A percentile compares a stretch with the other conserved stretches of the same genome.
Conservation (phyloP, 1,140 invertebrate species). For the Latrodectus geometricus region DNA sequence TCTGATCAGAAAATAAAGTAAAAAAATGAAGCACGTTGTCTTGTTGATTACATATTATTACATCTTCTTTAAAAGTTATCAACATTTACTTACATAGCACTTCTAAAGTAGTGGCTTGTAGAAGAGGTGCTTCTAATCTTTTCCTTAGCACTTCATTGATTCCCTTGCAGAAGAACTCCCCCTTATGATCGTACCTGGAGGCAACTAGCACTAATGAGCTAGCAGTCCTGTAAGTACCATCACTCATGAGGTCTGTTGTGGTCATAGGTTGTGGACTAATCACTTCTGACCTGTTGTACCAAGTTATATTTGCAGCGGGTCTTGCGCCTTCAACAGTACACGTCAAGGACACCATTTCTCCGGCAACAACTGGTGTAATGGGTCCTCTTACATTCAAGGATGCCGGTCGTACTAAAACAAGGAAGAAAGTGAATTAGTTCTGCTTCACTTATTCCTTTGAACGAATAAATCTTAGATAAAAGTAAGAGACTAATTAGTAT, state of each 20-base stretch:
- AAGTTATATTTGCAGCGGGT: slow-evolving; percentile 66
- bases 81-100: slow-evolving; percentile 65
- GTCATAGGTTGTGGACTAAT: slow-evolving; percentile 62
- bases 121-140: slow-evolving; percentile 65
- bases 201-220: slow-evolving; percentile 65
- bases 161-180: slow-evolving; percentile 66
- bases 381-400: slow-evolving; percentile 63
- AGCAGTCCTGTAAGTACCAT: slow-evolving; percentile 64
- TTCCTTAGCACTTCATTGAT: slow-evolving; percentile 65
- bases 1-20: too few relatives aligned
- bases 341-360: slow-evolving; percentile 65
- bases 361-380: slow-evolving; percentile 64
- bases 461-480: too few relatives aligned
- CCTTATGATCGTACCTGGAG: slow-evolving; percentile 64
- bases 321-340: slow-evolving; percentile 66
- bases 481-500: background rate
- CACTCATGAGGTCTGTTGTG: slow-evolving; percentile 63
- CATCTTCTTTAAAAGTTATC: too few relatives aligned
- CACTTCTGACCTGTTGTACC: slow-evolving; percentile 66
- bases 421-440: background rate
- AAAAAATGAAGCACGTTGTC: too few relatives aligned
- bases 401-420: slow-evolving; percentile 64
- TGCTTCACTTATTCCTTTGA: too few relatives aligned
- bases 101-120: slow-evolving; percentile 64
- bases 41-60: too few relatives aligned